Base-by-base conservation (phyloP, 64 coral and sea anemone genomes). In the Catalaphyllia jardinei region DNA sequence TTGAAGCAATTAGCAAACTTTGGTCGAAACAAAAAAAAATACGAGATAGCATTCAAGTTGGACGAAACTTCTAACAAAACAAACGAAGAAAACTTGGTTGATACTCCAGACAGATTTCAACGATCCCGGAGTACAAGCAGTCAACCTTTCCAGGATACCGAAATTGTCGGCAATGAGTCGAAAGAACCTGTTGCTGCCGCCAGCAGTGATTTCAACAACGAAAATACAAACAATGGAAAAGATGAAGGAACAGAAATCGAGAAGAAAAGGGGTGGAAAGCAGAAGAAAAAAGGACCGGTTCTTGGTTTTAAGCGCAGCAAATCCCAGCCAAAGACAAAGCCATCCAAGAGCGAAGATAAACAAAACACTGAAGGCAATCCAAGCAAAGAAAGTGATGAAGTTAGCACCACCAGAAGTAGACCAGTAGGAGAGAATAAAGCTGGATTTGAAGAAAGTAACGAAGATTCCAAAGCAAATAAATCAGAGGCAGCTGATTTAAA, bases 1-100 rank as follows among this genome's bases (percentile, higher is more conserved):
- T 27, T 51, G 24, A 85, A 85, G 63, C 63, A 71, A 67, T 85
- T 85, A n/a, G 31, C 81, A 52, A 85, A 62, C 16, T 85, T 85
- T 71, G 62, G 81, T 27, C 81, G 62, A 17, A 69, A 27, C 20
- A 85, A 67, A 71, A 85, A 85, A 55, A 81, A 81, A 81, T 12
- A 55, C 27, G 79, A 62, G 4, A 39, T 24, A 62, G 29, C 79
- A 81, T 2, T 33, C 55, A 81, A 81, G 29, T 28, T 31, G 1
- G 10, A 62, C 18, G 57, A 81, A 18, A 22, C 79, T 62, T 55
- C 30, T 33, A 62, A 20, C 57, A 59, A 81, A 81, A 81, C 55
- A 14, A 2, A 22, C 19, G 81, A 79, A 46, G 42, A 46, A 46
- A 46, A 46, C 9, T 42, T 15, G 39, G 10, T 20, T 22, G 39